Percentiles rank a stretch among this genome's conserved stretches.
Conservation (phyloP, 2,888 invertebrate genomes). For the Trichogramma dendrolimi region DNA sequence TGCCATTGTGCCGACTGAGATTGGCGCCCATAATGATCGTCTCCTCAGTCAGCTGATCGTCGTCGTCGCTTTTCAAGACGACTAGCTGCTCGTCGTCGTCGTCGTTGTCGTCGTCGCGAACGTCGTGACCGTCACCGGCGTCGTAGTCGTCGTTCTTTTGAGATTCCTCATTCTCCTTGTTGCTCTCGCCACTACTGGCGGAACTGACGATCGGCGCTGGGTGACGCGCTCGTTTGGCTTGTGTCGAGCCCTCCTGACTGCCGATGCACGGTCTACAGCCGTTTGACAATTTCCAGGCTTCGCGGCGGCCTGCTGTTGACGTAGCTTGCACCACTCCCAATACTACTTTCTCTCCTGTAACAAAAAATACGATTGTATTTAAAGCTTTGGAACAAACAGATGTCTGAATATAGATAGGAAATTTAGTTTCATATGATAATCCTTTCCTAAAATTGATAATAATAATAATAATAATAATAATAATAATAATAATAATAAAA, state of each 20-base stretch:
- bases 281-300: slow-evolving; percentile 35
- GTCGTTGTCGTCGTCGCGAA: slow-evolving; percentile 8
- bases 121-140: slow-evolving; percentile 27
- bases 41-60: slow-evolving; percentile 36
- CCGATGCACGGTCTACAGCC: slow-evolving; percentile 21
- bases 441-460: no score
- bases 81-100: slow-evolving; percentile 30
- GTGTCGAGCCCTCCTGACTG: slow-evolving; percentile 26
- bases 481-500: no score
- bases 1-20: slow-evolving; percentile 72
- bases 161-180: slow-evolving; percentile 41
- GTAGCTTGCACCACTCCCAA: slow-evolving; percentile 27
- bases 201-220: slow-evolving; percentile 28
- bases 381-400: no score
- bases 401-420: no score
- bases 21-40: slow-evolving; percentile 68
- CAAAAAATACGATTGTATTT: neutral
- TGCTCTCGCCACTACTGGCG: slow-evolving; percentile 26
- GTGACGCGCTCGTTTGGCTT: slow-evolving; percentile 28
- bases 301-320: slow-evolving; percentile 33
- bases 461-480: no score
- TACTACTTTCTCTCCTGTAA: slow-evolving; percentile 47
- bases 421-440: no score
- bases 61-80: slow-evolving; percentile 13
- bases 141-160: no score